Base-by-base conservation (phyloP, 2,113 vertebrate genomes). In the Nannospalax galili region DNA sequence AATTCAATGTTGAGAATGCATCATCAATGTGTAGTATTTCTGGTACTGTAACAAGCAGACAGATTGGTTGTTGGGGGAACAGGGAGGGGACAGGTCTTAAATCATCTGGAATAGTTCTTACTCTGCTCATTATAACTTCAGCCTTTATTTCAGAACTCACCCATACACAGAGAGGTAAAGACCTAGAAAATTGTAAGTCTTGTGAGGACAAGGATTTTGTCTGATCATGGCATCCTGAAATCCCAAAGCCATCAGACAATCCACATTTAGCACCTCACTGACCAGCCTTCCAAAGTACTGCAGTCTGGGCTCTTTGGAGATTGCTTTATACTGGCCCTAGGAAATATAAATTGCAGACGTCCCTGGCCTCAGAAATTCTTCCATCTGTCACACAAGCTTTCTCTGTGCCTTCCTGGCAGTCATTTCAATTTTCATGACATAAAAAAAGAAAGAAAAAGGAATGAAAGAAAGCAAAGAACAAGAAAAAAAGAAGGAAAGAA, bases 311-410 rank as follows among this genome's bases (percentile, higher is more conserved):
- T 96, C n/a, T 80, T 82, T 72, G 82, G 72, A 75, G 40, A 73
- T 14, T 45, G 32, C 62, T 69, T 96, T 91, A 88, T 90, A 85
- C 45, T 80, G 84, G 35, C 91, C 86, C 84, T 82, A 75, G 92
- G 79, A 90, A 97, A 95, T 91, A 97, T 62, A 94, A 96, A 95
- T 94, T 90, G 94, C 65, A 97, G 84, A 90, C 91, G 97, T 95
- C 93, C 72, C 52, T 90, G 95, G 96, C 92, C 95, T 96, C 86
- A 94, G 88, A 95, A 96, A 95, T 91, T 79, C 65, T 48, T 96
- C 97, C 93, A 96, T 97, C 96, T 98, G 96, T 97, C 35, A 7
- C 77, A 93, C 67, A 95, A 95, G 87, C 69, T 96, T 96, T 92
- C 75, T 90, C 72, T 60, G 70, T 92, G 96, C 35, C 94, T 97